Percentiles rank a stretch among this genome's conserved stretches.
Conservation (phyloP, 2,888 invertebrate genomes). For the Erebia epiphron region DNA sequence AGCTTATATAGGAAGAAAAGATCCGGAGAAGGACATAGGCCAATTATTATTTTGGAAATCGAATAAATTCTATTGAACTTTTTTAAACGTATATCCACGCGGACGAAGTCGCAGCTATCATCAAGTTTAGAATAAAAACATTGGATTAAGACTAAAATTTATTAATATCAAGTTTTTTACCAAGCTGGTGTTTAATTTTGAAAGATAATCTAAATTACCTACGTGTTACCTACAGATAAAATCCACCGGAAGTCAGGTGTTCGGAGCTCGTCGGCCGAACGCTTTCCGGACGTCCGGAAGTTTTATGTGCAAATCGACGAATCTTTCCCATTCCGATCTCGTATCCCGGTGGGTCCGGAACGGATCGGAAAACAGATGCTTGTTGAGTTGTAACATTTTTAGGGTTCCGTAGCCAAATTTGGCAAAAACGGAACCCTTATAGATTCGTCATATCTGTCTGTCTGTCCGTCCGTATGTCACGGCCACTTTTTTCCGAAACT, state of each 20-base stretch:
- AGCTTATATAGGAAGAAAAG: too few species aligned
- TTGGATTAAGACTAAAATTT: neutral
- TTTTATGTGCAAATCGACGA: constrained; percentile 26
- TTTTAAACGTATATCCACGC: too few species aligned
- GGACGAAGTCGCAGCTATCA: too few species aligned
- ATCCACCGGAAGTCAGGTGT: constrained; percentile 21
- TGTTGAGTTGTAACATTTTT: constrained; percentile 15
- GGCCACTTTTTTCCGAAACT: too few species aligned
- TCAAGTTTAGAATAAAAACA: too few species aligned
- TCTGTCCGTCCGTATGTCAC: too few species aligned
- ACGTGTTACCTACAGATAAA: constrained; percentile 10
- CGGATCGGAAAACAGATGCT: constrained; percentile 19
- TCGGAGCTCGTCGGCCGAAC: constrained; percentile 3
- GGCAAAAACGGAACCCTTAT: too few species aligned
- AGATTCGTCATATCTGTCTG: too few species aligned
- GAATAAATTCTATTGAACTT: too few species aligned
- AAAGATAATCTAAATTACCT: constrained; percentile 18
- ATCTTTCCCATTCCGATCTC: constrained; percentile 20
- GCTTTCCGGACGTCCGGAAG: constrained; percentile 34
- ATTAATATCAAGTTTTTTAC: constrained; percentile 1
- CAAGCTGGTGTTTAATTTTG: constrained; percentile 3
- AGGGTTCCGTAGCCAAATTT: too few species aligned
- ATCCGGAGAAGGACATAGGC: too few species aligned
- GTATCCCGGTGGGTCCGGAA: constrained; percentile 21
- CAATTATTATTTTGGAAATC: too few species aligned